A percentile compares a stretch with the other conserved stretches of the same genome.
phyloP scores from a whole-genome alignment of 2,113 vertebrate genomes.

The Enhydra lutris region DNA sequence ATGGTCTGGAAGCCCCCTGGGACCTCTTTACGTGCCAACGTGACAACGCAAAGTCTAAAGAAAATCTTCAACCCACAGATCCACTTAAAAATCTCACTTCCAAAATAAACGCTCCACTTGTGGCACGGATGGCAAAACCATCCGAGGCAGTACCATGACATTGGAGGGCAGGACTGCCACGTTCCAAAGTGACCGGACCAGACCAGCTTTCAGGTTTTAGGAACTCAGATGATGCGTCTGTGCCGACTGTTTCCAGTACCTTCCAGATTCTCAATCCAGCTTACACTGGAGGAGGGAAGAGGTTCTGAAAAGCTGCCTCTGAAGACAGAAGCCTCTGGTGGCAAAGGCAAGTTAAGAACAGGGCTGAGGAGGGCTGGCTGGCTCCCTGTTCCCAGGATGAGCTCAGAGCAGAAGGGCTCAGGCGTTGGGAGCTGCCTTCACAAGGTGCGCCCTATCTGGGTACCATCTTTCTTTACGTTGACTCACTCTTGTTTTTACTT shows the following conservation, averaged over 20 bases:
- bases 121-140: neutral
- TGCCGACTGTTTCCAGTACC: neutral
- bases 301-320: neutral
- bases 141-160: neutral
- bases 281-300: neutral
- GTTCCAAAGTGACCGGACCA: neutral
- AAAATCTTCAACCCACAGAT: neutral
- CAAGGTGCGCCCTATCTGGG: neutral
- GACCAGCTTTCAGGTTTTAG: neutral
- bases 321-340: neutral
- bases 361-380: neutral
- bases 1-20: neutral
- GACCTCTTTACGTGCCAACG: neutral
- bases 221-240: neutral
- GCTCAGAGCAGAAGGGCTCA: accelerated
- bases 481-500: slow-evolving; percentile 48
- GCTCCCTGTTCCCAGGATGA: neutral
- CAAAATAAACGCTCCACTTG: neutral
- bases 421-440: neutral
- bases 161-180: neutral
- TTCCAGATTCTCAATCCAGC: neutral
- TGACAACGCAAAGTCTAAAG: neutral
- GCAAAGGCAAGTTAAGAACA: neutral
- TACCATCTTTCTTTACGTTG: neutral
- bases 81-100: neutral